Base-by-base conservation (phyloP, 2,888 invertebrate genomes). In the Orchestes rusci region DNA sequence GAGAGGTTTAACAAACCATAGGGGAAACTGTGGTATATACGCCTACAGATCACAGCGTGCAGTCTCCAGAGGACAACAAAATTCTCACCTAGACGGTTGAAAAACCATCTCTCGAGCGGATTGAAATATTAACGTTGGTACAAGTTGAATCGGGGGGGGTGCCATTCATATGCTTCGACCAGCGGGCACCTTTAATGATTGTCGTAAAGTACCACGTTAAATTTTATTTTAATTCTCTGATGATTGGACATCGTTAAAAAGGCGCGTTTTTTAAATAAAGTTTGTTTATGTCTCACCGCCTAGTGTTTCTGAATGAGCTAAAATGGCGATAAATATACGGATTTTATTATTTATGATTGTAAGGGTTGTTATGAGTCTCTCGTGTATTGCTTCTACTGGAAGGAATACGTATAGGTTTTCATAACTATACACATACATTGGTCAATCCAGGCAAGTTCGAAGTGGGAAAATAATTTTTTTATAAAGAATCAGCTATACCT, bases 11-110 rank as follows among this genome's bases (percentile, higher is more conserved):
- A 43, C 43, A 38, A 48, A 43, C 35, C 19, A 8, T 18, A 30
- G 18, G 40, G 35, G 36, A 23, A 17, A 27, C 12, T 28, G 23
- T 8, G 37, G 27, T 35, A 30, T 45, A 46, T 40, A 39, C 37
- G 44, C 55, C 54, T 51, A 55, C 60, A 56, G 50, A 13, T 51
- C 62, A 53, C 67, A 50, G 58, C 64, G 56, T 67, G 23, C 67
- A 59, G 58, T 63, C 64, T 66, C 52, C 51, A 53, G 12, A 56
- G 63, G 66, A 68, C 68, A 68, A 67, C 66, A 64, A 67, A 67
- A 67, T 67, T 68, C 68, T 68, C 68, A 68, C 68, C 68, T 68
- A 65, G 64, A 60, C 63, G 18, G 38, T 32, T 64, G 63, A 60
- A 63, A 65, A 65, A 62, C 60, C 64, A 64, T 63, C 65, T 60